Percentiles rank a stretch among this genome's conserved stretches.
Conservation (phyloP, 1,140 invertebrate species). For the Drosophila biarmipes region DNA sequence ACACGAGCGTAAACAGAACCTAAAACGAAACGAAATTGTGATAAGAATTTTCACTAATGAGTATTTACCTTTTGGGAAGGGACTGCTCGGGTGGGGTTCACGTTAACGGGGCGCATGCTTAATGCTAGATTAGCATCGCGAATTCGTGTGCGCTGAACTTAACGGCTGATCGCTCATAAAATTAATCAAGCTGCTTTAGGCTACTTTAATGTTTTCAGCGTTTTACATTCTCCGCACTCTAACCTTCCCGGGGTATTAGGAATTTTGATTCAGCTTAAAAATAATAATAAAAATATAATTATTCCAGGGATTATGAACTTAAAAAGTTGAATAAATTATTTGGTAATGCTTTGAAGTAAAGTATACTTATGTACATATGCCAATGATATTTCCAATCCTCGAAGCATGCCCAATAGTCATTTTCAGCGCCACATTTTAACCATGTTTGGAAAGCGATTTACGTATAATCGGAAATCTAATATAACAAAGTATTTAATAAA, state of each 20-base stretch:
- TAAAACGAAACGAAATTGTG: constrained; percentile 20
- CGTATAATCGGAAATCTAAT: too few species aligned
- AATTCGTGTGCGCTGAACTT: constrained; percentile 81
- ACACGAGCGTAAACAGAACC: not conserved
- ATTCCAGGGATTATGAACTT: too few species aligned
- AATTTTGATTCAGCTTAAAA: not conserved
- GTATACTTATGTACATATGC: too few species aligned
- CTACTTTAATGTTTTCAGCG: constrained; percentile 67
- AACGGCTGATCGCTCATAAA: constrained; percentile 84
- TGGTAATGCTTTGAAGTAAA: too few species aligned
- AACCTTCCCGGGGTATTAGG: not conserved
- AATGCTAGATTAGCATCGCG: constrained; percentile 79
- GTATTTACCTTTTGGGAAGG: constrained; percentile 71
- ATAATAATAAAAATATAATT: too few species aligned
- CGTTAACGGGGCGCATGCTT: constrained; percentile 75
- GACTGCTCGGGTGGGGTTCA: constrained; percentile 31
- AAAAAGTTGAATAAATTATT: too few species aligned
- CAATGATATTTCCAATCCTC: too few species aligned
- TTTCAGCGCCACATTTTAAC: too few species aligned
- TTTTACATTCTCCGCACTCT: constrained; percentile 36
- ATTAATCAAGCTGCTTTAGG: constrained; percentile 84
- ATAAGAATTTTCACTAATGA: constrained; percentile 78
- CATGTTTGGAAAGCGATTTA: too few species aligned
- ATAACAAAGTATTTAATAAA: too few species aligned
- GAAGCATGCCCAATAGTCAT: too few species aligned